Evolutionary conservation across 2,797 vertebrate species (phyloP).

Genomic region (Zalophus californianus): DNA sequence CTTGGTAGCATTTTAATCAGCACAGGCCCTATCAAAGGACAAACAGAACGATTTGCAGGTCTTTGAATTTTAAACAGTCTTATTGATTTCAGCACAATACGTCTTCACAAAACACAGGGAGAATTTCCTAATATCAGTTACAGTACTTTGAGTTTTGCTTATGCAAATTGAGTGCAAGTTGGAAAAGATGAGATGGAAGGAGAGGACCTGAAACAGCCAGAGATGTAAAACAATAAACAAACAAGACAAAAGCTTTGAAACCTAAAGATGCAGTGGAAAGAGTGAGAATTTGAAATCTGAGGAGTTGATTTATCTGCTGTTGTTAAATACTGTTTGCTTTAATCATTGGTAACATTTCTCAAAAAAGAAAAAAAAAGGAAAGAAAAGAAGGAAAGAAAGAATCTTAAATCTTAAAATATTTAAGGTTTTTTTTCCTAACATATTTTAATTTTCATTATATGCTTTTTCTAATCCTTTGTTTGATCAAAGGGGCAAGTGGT

Average conservation of each 20-base stretch:
- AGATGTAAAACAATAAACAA: conserved; percentile 76
- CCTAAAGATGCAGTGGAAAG: conserved; percentile 53
- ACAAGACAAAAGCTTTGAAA: conserved; percentile 66
- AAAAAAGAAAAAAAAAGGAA: not conserved
- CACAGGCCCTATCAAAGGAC: conserved; percentile 96
- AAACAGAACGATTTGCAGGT: conserved; percentile 98
- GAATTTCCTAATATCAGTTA: conserved; percentile 94
- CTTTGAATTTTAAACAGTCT: conserved; percentile 99
- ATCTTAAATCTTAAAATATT: conserved; percentile 19
- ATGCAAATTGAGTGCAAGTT: conserved; percentile 81
- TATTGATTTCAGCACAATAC: conserved; percentile 99
- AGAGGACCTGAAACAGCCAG: conserved; percentile 63
- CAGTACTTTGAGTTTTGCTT: conserved; percentile 88
- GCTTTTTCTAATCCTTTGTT: conserved; percentile 76
- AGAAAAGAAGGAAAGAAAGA: not conserved
- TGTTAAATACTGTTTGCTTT: conserved; percentile 67
- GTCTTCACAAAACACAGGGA: conserved; percentile 90
- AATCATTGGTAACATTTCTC: conserved; percentile 69
- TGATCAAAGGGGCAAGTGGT: conserved; percentile 59
- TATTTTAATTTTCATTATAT: conserved; percentile 66
- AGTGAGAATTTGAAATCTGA: conserved; percentile 54
- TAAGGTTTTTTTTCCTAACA: conserved; percentile 43
- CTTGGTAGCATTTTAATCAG: conserved; percentile 93
- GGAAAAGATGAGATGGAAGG: conserved; percentile 66
- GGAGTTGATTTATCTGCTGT: conserved; percentile 17